Percentiles rank a stretch among this genome's conserved stretches.
These are phyloP conservation scores for Pimephales promelas DNA, from an alignment of 2,113 vertebrate genomes.

Conservation along the genomic window DNA sequence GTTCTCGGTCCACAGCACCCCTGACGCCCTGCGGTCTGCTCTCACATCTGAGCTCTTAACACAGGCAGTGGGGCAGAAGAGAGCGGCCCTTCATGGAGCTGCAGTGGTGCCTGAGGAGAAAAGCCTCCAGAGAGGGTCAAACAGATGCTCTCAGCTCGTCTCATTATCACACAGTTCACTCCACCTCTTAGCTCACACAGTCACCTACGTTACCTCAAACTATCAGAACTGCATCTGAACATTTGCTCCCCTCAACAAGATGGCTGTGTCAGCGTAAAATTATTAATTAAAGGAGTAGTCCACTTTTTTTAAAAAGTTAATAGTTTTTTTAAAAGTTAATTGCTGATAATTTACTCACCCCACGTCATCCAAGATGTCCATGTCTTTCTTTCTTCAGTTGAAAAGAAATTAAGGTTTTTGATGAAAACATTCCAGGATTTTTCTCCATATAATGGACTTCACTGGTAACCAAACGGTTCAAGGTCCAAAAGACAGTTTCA, in stretches of 20 bases:
- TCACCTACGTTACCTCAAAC: background rate
- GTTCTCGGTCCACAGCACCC: background rate
- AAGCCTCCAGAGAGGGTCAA: slow-evolving; percentile 31
- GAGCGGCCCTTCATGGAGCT: slow-evolving; percentile 4
- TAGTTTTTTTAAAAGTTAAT: too few relatives aligned
- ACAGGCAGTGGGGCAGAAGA: slow-evolving; percentile 40
- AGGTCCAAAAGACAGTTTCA: too few relatives aligned
- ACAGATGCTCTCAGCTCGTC: slow-evolving; percentile 31
- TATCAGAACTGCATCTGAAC: background rate
- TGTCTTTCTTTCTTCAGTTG: too few relatives aligned
- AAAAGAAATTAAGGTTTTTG: too few relatives aligned
- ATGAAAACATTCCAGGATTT: too few relatives aligned
- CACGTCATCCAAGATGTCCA: too few relatives aligned
- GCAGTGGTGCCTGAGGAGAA: slow-evolving; percentile 23
- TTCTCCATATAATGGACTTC: too few relatives aligned
- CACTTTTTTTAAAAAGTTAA: too few relatives aligned
- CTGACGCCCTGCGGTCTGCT: slow-evolving; percentile 4
- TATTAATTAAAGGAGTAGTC: too few relatives aligned
- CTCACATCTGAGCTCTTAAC: slow-evolving; percentile 30
- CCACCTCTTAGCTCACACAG: background rate
- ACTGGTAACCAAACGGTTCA: too few relatives aligned
- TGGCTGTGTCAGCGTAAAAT: background rate
- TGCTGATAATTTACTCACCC: too few relatives aligned
- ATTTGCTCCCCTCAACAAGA: background rate
- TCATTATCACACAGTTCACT: slow-evolving; percentile 38